phyloP scores from a whole-genome alignment of 2,888 invertebrate genomes.

The Drosophila aldrichi region DNA sequence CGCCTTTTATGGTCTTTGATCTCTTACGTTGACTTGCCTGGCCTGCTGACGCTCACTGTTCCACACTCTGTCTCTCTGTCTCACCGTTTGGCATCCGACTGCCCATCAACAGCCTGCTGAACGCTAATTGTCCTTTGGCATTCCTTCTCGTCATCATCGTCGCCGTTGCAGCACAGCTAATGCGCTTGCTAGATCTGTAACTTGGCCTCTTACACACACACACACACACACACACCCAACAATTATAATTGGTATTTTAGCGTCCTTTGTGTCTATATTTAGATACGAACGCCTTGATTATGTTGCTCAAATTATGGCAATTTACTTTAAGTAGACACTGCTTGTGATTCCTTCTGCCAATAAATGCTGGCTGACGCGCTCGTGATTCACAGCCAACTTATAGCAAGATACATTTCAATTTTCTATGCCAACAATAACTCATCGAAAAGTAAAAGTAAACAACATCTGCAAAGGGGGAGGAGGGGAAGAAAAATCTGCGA shows the following conservation, averaged over 20 bases:
- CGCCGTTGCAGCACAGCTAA: conserved; percentile 46
- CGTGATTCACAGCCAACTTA: conserved; percentile 31
- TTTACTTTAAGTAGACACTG: conserved; percentile 67
- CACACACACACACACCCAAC: conserved; percentile 25
- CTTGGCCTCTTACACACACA: conserved; percentile 28
- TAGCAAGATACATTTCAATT: conserved; percentile 29
- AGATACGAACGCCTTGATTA: conserved; percentile 68
- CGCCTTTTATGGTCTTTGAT: conserved; percentile 76
- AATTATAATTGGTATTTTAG: conserved; percentile 75
- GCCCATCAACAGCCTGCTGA: conserved; percentile 52
- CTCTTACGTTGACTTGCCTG: conserved; percentile 40
- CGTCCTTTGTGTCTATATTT: conserved; percentile 74
- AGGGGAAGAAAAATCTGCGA: conserved; percentile 1
- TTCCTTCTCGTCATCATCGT: conserved; percentile 68
- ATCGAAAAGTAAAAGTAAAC: conserved; percentile 69
- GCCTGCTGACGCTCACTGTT: conserved; percentile 8
- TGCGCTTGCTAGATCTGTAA: conserved; percentile 51
- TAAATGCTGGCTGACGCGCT: conserved; percentile 18
- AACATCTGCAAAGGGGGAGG: conserved; percentile 36
- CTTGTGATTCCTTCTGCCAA: conserved; percentile 23
- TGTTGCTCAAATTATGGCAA: conserved; percentile 74
- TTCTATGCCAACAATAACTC: conserved; percentile 38
- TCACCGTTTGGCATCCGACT: conserved; percentile 9
- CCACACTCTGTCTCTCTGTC: background rate
- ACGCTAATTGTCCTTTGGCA: conserved; percentile 77